These are phyloP conservation scores for Sabatieria punctata DNA, from an alignment of 2,888 invertebrate genomes.

Conservation along the genomic window DNA sequence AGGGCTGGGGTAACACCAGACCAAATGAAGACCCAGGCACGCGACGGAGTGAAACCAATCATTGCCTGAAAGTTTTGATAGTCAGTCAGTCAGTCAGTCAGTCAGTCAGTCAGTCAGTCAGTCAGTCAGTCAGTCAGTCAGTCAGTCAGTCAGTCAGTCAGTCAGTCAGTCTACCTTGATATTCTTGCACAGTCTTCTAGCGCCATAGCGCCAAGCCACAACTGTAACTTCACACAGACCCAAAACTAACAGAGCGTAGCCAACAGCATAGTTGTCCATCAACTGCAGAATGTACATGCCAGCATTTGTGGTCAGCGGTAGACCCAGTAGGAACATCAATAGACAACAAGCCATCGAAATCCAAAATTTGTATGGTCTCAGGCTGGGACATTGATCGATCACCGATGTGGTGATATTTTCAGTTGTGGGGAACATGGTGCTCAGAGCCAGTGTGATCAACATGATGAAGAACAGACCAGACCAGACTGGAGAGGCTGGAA, in stretches of 20 bases:
- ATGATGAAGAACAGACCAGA: constrained; percentile 5
- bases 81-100: no score
- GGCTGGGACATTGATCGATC: constrained; percentile 1
- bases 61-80: no score
- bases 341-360: constrained; percentile 3
- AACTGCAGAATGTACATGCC: constrained; percentile 8
- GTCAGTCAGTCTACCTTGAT: no score
- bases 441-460: constrained; percentile 6
- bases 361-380: constrained; percentile 8
- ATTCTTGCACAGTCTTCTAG: background rate
- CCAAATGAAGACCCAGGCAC: constrained; percentile 55
- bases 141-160: no score
- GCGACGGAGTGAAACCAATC: constrained; percentile 27
- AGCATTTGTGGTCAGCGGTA: constrained; percentile 7
- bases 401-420: constrained; percentile 7
- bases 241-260: constrained; percentile 7
- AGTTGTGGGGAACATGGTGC: constrained; percentile 3
- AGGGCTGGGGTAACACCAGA: constrained; percentile 47
- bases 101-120: no score
- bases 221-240: constrained; percentile 6
- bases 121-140: no score
- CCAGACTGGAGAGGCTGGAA: constrained; percentile 4
- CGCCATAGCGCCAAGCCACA: constrained; percentile 5
- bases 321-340: constrained; percentile 3
- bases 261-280: constrained; percentile 8